Base-by-base conservation (phyloP, 2,113 vertebrate species). In the Sceloporus tristichus region DNA sequence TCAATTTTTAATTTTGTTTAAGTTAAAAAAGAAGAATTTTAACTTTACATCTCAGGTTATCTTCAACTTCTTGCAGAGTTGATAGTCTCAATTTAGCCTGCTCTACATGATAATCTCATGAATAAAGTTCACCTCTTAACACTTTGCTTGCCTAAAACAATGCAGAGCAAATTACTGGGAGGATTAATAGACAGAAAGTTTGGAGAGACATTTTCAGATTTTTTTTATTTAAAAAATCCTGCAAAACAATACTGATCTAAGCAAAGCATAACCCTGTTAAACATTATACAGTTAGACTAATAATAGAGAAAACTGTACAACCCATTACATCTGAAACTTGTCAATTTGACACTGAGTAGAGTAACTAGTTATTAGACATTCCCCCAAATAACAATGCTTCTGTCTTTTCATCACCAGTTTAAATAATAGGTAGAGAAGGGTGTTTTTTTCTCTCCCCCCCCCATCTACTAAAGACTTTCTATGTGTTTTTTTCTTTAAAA, bases 271-370 rank as follows among this genome's bases (percentile, higher is more conserved):
- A 62, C 18, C 66, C 84, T 75, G 48, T 87, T 56, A 85, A 86
- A 88, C 1, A 2, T 89, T 88, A 90, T 86, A 89, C 86, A 76
- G 87, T 66, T 77, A 71, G 73, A 88, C 23, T 88, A 86, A 25
- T 73, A 91, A 90, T 56, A 89, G 34, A 23, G 79, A 34, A 59
- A 90, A 92, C 78, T 8, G 53, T 54, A 8, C 38, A 76, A 42
- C 19, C 59, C 29, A 75, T 59, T 91, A 93, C 91, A 93, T 85
- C 21, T 91, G 89, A 91, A 93, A 89, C 23, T 62, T 90, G 40
- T 83, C 48, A 87, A 88, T 56, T 53, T 48, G 84, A 90, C 29
- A 27, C 25, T 88, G 80, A 93, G 68, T 91, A 59, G 90, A 89
- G 11, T 92, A 93, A 88, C 34, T 48, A 90, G 38, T 34, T 79